Evolutionary conservation across 2,113 vertebrate genomes (phyloP).

Genomic region (Perca flavescens): DNA sequence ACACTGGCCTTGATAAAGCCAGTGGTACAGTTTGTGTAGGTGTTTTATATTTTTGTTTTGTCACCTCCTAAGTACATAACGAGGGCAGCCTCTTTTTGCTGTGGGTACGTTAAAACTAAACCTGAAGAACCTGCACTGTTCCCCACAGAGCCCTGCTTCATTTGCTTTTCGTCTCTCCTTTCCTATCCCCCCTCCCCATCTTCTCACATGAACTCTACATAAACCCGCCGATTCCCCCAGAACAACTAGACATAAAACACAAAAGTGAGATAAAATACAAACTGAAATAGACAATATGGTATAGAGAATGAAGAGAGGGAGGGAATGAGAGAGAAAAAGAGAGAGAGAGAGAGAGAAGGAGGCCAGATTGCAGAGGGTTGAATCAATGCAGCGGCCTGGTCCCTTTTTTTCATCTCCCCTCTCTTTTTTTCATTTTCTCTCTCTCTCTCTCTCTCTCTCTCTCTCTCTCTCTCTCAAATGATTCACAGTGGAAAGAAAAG

Average conservation of each 20-base stretch:
- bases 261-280: slow-evolving; percentile 46
- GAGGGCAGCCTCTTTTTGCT: slow-evolving; percentile 65
- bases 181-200: slow-evolving; percentile 30
- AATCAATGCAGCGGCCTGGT: slow-evolving; percentile 85
- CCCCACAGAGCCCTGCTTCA: slow-evolving; percentile 60
- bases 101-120: slow-evolving; percentile 79
- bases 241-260: slow-evolving; percentile 52
- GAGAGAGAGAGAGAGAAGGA: slow-evolving; percentile 64
- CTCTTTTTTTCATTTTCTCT: slow-evolving; percentile 9
- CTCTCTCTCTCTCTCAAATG: slow-evolving; percentile 77
- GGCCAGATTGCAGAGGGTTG: slow-evolving; percentile 86
- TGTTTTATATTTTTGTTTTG: slow-evolving; percentile 19
- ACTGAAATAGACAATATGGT: slow-evolving; percentile 87
- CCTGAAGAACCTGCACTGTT: slow-evolving; percentile 85
- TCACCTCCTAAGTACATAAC: slow-evolving; percentile 51
- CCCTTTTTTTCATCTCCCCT: slow-evolving; percentile 40
- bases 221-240: slow-evolving; percentile 82
- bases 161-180: slow-evolving; percentile 62
- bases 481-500: slow-evolving; percentile 90
- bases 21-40: slow-evolving; percentile 30
- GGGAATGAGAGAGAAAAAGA: slow-evolving; percentile 60
- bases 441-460: no score
- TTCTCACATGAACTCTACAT: slow-evolving; percentile 81
- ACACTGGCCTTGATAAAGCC: slow-evolving; percentile 37
- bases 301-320: slow-evolving; percentile 74